These are phyloP conservation scores for Pachycephala philippinensis DNA, from an alignment of 2,113 vertebrate genomes.

Conservation along the genomic window DNA sequence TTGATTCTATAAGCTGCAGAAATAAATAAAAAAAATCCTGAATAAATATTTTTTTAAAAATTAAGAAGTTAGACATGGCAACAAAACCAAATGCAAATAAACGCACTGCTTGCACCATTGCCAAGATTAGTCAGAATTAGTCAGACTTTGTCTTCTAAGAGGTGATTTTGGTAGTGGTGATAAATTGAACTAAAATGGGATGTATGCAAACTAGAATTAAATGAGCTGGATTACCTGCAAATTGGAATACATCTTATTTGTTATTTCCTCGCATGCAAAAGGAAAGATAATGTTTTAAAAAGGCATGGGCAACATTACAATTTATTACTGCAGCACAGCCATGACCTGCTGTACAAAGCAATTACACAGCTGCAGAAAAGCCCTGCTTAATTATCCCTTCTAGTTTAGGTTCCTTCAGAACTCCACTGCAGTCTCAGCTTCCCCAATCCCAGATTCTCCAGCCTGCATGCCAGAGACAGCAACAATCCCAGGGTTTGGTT, in stretches of 20 bases:
- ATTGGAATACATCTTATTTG: slow-evolving; percentile 23
- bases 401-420: background rate
- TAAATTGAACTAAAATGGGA: background rate
- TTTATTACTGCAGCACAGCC: slow-evolving; percentile 16
- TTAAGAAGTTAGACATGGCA: background rate
- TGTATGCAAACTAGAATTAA: background rate
- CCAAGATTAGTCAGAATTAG: background rate
- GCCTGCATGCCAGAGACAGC: fast-evolving
- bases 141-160: background rate
- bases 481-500: background rate
- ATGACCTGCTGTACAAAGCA: background rate
- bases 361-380: background rate
- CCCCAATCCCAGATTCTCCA: background rate
- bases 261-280: background rate
- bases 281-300: background rate
- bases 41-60: background rate
- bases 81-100: background rate
- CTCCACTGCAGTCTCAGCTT: background rate
- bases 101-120: background rate
- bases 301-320: background rate
- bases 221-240: slow-evolving; percentile 24
- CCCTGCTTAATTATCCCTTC: background rate
- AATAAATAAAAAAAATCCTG: background rate
- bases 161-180: background rate
- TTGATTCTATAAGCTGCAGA: background rate